phyloP scores from a whole-genome alignment of 2,888 invertebrate species.

The Odontomyia ornata region DNA sequence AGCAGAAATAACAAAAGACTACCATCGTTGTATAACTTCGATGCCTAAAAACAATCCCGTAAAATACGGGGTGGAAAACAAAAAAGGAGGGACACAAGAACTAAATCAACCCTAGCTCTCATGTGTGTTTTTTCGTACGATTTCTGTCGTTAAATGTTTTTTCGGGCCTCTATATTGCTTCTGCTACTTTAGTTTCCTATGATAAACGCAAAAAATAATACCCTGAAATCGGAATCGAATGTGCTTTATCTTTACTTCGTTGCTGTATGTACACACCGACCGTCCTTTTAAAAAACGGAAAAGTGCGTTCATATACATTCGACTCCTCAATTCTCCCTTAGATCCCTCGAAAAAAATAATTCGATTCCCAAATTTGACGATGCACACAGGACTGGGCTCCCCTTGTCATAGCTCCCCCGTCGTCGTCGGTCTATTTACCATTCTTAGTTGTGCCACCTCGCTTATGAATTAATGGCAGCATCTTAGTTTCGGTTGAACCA shows the following conservation, averaged over 20 bases:
- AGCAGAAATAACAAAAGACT: not conserved
- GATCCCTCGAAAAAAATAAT: conserved; percentile 16
- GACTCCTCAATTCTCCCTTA: not conserved
- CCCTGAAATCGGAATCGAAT: conserved; percentile 30
- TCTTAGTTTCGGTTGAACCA: not conserved
- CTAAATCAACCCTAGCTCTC: conserved; percentile 17
- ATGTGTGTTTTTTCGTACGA: not conserved
- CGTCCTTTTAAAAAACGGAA: conserved; percentile 2
- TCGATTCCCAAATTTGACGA: not conserved
- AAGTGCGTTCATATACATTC: conserved; percentile 8
- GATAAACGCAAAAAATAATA: conserved; percentile 9
- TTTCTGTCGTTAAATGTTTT: not conserved
- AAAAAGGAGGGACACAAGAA: not conserved
- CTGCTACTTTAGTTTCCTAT: conserved; percentile 1
- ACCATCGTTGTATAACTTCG: not conserved
- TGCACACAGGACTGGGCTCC: not conserved
- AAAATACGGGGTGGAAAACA: not conserved
- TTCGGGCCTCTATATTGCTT: not conserved
- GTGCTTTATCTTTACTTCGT: conserved; percentile 23
- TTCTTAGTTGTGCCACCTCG: not conserved
- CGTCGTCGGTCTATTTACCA: too few relatives aligned
- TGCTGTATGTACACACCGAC: not conserved
- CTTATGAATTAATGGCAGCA: conserved; percentile 19
- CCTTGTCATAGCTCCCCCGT: not conserved
- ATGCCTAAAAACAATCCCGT: not conserved